Evolutionary conservation across 1,140 invertebrate species (phyloP), one percentile per base, ranked within the genome.

Genomic region (Hycleus phaleratus): DNA sequence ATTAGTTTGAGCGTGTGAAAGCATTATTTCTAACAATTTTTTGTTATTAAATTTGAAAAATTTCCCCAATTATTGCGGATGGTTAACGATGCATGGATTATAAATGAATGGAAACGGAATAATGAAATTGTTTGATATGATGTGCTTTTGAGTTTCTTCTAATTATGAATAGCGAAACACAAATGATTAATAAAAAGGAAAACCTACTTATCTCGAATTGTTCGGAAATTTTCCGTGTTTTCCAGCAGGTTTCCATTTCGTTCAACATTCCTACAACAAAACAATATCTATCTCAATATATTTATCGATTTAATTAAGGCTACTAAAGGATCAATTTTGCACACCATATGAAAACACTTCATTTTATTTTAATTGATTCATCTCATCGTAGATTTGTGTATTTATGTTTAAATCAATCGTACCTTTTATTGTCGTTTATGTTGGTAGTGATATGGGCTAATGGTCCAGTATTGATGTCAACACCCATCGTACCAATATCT

Each of bases 401-500:
- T 18, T 18, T 18, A 18, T 18, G 32, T 32, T 32, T 32, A 7
- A 46, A 45, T 45, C 51, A 53, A 45, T 45, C 39, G 44, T 52
- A 68, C 67, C 64, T 66, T 65, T 64, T 65, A 70, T 86, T 85
- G 70, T 85, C 83, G 26, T 81, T 79, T 64, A 83, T 83, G 70
- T 69, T 79, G 68, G 72, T 76, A 67, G 72, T 79, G 68, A 74
- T 77, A 54, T 80, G 72, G 32, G 78, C 79, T 32, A 82, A 74
- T 10, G 83, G 82, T 47, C 82, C 82, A 53, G 80, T 78, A 25
- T 75, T 82, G 26, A 85, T 76, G 68, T 86, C 82, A n/a, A 87
- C 83, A 24, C 85, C 85, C 85, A 87, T 86, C 54, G 83, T 83
- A 44, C 78, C 79, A 47, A 85, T 78, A 74, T 86, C 83, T 26